Conservation (phyloP, 1,140 invertebrate genomes). For the Melipona quadrifasciata region DNA sequence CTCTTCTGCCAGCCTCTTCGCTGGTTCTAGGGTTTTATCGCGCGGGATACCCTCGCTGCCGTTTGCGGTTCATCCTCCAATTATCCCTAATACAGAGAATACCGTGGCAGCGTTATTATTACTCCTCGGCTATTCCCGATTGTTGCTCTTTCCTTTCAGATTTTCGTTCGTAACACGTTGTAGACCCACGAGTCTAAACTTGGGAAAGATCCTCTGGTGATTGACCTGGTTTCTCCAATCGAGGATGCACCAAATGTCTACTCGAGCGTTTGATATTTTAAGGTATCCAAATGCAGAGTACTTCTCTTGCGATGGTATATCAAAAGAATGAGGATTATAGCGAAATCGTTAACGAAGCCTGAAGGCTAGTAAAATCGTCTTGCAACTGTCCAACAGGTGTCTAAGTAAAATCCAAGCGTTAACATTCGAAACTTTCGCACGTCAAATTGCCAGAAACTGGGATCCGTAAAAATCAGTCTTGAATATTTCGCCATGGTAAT, state of each 20-base stretch:
- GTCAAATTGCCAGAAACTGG: too few relatives aligned
- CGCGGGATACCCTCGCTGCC: slow-evolving; percentile 58
- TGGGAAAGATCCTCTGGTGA: neutral
- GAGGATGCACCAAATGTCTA: neutral
- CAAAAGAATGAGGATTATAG: neutral
- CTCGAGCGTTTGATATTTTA: slow-evolving; percentile 3
- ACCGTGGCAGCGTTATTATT: slow-evolving; percentile 70
- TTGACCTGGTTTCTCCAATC: neutral
- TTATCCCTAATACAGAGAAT: slow-evolving; percentile 72
- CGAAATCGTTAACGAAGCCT: neutral
- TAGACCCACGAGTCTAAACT: neutral
- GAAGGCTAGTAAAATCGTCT: neutral
- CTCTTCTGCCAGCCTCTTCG: neutral
- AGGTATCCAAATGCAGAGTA: neutral
- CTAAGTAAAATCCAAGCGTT: neutral
- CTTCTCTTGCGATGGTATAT: neutral
- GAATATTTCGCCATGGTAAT: too few relatives aligned
- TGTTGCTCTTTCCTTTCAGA: slow-evolving; percentile 40
- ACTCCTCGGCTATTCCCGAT: slow-evolving; percentile 58
- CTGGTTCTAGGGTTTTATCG: slow-evolving; percentile 58
- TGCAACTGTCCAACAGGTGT: neutral
- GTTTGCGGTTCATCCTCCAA: slow-evolving; percentile 71
- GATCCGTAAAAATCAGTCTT: neutral
- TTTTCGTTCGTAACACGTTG: slow-evolving; percentile 42
- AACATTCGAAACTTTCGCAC: neutral